Conservation (phyloP, 2,113 vertebrate genomes). For the Reinhardtius hippoglossoides region DNA sequence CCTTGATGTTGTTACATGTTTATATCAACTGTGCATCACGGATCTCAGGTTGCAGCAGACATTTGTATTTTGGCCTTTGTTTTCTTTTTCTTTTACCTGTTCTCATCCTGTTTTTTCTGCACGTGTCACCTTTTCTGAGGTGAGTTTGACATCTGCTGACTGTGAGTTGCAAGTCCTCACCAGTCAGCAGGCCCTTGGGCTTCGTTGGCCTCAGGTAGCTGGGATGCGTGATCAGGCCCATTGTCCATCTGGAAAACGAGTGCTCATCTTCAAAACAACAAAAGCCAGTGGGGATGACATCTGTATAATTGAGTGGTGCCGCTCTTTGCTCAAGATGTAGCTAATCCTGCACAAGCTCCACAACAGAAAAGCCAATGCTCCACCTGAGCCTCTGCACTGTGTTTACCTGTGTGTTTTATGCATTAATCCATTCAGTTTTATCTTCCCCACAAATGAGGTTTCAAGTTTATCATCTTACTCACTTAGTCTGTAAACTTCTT, state of each 20-base stretch:
- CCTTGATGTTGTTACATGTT: background rate
- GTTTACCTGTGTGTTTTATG: conserved; percentile 25
- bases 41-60: conserved; percentile 8
- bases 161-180: background rate
- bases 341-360: conserved; percentile 26
- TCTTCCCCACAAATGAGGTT: conserved; percentile 1
- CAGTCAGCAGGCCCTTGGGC: no score
- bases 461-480: conserved; percentile 8
- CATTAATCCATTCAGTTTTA: conserved; percentile 22
- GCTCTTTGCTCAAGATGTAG: conserved; percentile 28
- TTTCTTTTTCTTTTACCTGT: background rate
- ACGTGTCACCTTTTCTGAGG: background rate
- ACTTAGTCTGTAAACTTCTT: conserved; percentile 1
- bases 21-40: conserved; percentile 7
- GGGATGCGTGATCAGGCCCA: conserved; percentile 46
- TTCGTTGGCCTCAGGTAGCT: background rate
- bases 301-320: conserved; percentile 32
- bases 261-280: conserved; percentile 28
- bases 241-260: conserved; percentile 64
- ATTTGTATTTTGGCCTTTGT: background rate
- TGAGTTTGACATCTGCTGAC: background rate
- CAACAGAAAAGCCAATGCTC: background rate
- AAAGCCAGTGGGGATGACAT: conserved; percentile 37
- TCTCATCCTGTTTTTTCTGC: background rate
- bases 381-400: conserved; percentile 6